These are phyloP conservation scores for Amiota mariae DNA, from an alignment of 2,888 invertebrate genomes.

Conservation along the genomic window DNA sequence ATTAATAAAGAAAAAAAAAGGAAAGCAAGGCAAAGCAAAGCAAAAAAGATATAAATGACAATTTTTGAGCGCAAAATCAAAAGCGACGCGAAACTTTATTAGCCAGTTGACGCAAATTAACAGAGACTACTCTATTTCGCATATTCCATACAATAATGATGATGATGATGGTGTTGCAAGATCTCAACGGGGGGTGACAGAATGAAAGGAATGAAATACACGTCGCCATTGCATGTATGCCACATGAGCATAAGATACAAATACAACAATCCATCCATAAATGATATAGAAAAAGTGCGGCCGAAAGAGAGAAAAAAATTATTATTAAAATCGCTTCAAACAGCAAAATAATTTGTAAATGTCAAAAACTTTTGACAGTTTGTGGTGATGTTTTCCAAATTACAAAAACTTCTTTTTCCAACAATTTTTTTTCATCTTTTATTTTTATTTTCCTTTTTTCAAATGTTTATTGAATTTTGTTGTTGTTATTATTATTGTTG, in stretches of 20 bases:
- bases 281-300: too few species aligned
- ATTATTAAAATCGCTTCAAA: slow-evolving; percentile 49
- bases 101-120: slow-evolving; percentile 72
- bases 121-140: slow-evolving; percentile 69
- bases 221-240: not conserved
- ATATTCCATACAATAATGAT: slow-evolving; percentile 42
- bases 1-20: not conserved
- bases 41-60: not conserved
- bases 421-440: not conserved
- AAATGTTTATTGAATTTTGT: not conserved
- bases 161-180: not conserved
- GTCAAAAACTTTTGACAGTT: slow-evolving; percentile 73
- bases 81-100: slow-evolving; percentile 67
- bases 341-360: slow-evolving; percentile 72
- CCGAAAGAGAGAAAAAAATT: slow-evolving; percentile 29
- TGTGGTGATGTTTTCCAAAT: slow-evolving; percentile 72
- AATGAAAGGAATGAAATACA: not conserved
- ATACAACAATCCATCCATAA: too few species aligned
- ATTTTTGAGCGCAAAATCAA: slow-evolving; percentile 42
- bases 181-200: too few species aligned
- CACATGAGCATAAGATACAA: slow-evolving; percentile 6
- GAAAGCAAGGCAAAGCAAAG: not conserved
- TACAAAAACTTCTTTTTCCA: slow-evolving; percentile 48
- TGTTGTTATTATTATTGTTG: not conserved
- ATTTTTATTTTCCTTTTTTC: not conserved